These are phyloP conservation scores for Parambassis ranga DNA, from an alignment of 2,797 vertebrate species.

Conservation along the genomic window DNA sequence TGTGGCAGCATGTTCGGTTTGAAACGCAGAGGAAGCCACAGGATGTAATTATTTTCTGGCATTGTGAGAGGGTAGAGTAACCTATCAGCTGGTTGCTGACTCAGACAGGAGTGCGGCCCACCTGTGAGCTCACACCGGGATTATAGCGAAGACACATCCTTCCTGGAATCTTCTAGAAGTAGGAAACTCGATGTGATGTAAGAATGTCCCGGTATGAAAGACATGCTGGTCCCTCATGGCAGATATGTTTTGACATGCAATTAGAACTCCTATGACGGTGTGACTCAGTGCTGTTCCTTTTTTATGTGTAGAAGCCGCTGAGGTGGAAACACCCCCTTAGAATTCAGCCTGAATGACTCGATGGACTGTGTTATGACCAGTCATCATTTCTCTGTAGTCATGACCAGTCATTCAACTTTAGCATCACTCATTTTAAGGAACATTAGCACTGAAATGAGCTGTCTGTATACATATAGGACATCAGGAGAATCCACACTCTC, in stretches of 20 bases:
- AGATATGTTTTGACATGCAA: not conserved
- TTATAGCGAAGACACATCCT: no score
- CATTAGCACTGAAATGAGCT: no score
- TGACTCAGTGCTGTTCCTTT: not conserved
- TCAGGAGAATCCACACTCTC: no score
- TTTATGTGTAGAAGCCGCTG: not conserved
- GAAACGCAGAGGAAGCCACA: not conserved
- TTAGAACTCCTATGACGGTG: not conserved
- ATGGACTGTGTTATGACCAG: not conserved
- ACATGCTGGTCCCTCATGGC: not conserved
- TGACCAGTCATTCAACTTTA: no score
- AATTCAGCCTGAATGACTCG: slow-evolving; percentile 16
- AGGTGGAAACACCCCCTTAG: slow-evolving; percentile 13
- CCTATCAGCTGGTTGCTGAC: not conserved
- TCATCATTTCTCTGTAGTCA: slow-evolving; percentile 1
- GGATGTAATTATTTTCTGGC: slow-evolving; percentile 15
- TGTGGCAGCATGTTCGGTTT: slow-evolving; percentile 29
- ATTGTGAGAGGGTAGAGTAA: not conserved
- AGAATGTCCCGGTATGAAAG: not conserved
- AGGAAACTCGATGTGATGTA: not conserved
- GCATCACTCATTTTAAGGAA: no score
- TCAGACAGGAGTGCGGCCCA: not conserved
- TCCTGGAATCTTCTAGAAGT: no score
- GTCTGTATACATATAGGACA: no score
- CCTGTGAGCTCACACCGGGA: slow-evolving; percentile 5